Percentiles rank a stretch among this genome's conserved stretches.
Conservation (phyloP, 2,113 vertebrate species). For the Bos javanicus region DNA sequence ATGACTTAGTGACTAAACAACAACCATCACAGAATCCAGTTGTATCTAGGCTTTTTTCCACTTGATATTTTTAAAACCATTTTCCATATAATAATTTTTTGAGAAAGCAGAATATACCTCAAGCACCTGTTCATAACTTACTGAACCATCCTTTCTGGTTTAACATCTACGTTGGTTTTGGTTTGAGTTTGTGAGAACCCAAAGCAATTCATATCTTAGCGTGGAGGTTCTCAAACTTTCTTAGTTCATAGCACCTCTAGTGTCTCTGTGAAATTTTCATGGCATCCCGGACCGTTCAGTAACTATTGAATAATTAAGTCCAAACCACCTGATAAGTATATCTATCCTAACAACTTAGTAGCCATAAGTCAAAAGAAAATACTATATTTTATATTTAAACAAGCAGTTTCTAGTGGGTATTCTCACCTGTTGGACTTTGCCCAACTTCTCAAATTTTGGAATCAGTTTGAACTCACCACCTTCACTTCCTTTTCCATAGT, state of each 20-base stretch:
- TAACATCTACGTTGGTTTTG: background rate
- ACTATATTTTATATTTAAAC: background rate
- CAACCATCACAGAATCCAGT: background rate
- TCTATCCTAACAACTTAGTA: background rate
- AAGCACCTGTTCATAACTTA: background rate
- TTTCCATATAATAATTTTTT: background rate
- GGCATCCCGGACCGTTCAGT: too few species aligned
- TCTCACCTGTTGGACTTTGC: accelerated
- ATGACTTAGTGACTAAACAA: background rate
- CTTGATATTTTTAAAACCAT: background rate
- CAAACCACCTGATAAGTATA: background rate
- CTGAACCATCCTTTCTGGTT: background rate
- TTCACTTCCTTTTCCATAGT: too few species aligned
- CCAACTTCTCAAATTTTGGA: background rate
- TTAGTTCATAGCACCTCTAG: background rate
- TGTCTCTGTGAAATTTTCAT: background rate
- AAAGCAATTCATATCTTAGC: background rate
- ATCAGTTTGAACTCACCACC: background rate
- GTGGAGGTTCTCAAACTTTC: background rate
- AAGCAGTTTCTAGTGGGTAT: accelerated
- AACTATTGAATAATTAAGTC: background rate
- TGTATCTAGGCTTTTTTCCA: background rate
- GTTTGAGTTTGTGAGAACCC: background rate
- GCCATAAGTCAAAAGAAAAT: background rate
- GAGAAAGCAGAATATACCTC: background rate